Evolutionary conservation across 92 coral and sea anemone species (phyloP).

Genomic region (Hydrozoanthus gracilis): DNA sequence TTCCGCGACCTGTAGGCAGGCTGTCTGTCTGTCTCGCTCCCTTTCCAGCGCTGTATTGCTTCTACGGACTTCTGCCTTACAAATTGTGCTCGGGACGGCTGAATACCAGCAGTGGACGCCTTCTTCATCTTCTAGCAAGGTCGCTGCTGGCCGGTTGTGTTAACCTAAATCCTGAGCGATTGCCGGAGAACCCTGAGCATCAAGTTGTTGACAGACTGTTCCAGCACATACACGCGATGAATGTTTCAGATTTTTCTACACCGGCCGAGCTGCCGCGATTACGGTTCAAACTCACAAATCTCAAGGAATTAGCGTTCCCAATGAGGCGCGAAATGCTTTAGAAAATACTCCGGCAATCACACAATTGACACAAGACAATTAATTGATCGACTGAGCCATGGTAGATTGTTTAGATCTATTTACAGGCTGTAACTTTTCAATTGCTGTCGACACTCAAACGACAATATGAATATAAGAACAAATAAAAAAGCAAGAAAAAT

Average conservation of each 20-base stretch:
- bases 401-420: no score
- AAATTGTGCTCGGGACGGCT: slow-evolving; percentile 67
- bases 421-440: no score
- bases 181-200: neutral
- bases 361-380: neutral
- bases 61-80: slow-evolving; percentile 59
- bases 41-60: slow-evolving; percentile 64
- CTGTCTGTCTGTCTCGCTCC: slow-evolving; percentile 62
- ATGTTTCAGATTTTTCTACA: neutral
- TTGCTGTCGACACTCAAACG: no score
- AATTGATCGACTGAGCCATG: neutral
- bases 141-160: neutral
- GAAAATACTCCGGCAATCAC: neutral
- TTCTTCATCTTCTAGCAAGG: slow-evolving; percentile 62
- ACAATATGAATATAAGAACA: no score
- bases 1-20: slow-evolving; percentile 55
- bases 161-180: neutral
- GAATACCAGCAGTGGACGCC: slow-evolving; percentile 43
- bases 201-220: slow-evolving; percentile 1
- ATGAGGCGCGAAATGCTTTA: neutral
- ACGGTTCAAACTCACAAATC: neutral
- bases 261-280: neutral
- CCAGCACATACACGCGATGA: slow-evolving; percentile 3
- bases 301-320: neutral
- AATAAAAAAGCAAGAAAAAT: no score